Evolutionary conservation across 2,797 vertebrate genomes (phyloP).

Genomic region (Oreochromis mossambicus): DNA sequence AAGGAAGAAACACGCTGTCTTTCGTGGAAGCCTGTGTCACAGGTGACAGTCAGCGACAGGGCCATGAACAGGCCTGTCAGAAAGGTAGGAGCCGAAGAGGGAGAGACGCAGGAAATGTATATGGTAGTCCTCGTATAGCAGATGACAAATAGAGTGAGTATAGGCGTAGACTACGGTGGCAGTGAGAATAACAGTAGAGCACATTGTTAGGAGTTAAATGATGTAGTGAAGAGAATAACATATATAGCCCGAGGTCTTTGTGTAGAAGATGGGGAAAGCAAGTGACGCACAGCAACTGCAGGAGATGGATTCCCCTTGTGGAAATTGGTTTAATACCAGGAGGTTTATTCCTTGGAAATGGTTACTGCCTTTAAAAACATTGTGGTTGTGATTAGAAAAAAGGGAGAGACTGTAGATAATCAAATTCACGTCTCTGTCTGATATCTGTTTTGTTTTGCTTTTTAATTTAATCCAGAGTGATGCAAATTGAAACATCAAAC

Average conservation of each 20-base stretch:
- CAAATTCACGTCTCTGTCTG: conserved; percentile 36
- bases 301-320: conserved; percentile 65
- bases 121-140: conserved; percentile 6
- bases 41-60: conserved; percentile 53
- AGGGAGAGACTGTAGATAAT: conserved; percentile 40
- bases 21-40: conserved; percentile 44
- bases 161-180: background rate
- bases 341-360: conserved; percentile 46
- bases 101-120: conserved; percentile 9
- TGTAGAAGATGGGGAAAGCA: conserved; percentile 50
- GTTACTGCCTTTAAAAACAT: conserved; percentile 38
- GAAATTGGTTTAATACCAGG: conserved; percentile 61
- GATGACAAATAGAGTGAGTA: conserved; percentile 5
- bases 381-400: conserved; percentile 17
- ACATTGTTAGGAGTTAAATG: conserved; percentile 56
- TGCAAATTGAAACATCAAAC: conserved; percentile 30
- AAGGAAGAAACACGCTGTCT: conserved; percentile 39
- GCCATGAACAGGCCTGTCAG: conserved; percentile 43
- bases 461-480: conserved; percentile 29
- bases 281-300: conserved; percentile 38
- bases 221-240: conserved; percentile 48
- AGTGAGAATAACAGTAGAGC: conserved; percentile 27
- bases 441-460: background rate
- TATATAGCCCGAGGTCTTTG: conserved; percentile 57
- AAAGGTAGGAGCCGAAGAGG: background rate